These are phyloP conservation scores for Eucidaris tribuloides DNA, from an alignment of 35 echinoderm and acorn worm genomes.

Conservation along the genomic window DNA sequence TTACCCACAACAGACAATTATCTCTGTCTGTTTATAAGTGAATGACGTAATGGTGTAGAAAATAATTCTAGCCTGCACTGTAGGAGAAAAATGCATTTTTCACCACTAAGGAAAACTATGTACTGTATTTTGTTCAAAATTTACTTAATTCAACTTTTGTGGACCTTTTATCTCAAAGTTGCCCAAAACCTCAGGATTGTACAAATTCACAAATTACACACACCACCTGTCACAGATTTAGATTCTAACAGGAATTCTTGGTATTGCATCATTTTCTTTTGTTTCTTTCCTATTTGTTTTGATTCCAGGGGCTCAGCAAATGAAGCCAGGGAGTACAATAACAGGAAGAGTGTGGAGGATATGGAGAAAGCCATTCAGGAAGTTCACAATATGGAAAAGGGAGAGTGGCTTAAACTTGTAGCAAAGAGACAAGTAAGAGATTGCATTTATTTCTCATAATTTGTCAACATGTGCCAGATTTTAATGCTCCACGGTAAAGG, in stretches of 20 bases:
- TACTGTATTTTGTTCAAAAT: background rate
- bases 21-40: no score
- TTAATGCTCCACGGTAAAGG: no score
- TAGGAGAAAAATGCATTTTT: no score
- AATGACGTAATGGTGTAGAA: no score
- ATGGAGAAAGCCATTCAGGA: conserved; percentile 51
- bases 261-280: background rate
- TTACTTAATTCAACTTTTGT: background rate
- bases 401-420: background rate
- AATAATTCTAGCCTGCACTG: no score
- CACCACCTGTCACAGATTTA: background rate
- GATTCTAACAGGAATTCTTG: background rate
- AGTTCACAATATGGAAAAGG: conserved; percentile 26
- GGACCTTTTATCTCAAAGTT: background rate
- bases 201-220: background rate
- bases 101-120: no score
- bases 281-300: no score
- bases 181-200: background rate
- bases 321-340: conserved; percentile 39
- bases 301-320: conserved; percentile 32
- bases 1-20: no score
- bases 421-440: conserved; percentile 55
- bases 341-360: conserved; percentile 27
- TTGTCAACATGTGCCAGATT: no score
- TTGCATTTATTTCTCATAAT: no score